Evolutionary conservation across 2,113 vertebrate species (phyloP), one percentile per base, ranked within the genome.

Genomic region (Eonycteris spelaea): DNA sequence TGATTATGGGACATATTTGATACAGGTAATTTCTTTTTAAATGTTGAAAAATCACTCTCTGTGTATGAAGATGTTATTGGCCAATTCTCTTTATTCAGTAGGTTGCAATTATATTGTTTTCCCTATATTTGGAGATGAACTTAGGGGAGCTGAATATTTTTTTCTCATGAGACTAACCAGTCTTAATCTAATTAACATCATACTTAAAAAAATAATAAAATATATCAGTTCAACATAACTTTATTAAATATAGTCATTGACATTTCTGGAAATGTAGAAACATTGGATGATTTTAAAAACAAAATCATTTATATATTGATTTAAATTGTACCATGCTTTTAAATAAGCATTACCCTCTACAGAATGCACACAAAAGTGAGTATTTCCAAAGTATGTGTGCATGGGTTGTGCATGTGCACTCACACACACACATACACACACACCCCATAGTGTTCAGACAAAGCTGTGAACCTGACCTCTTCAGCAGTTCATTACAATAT

Each of bases 401-500:
- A 11, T 14, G 11, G 8, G 8, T 24, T 35, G 10, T 40, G 8
- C 0, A 1, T 43, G n/a, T 28, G 14, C 1, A 51, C 38, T n/a
- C 73, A 68, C 24, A 2, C 4, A 35, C 30, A 57, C 51, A 71
- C 21, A 35, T 1, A 70, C 28, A 28, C 48, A 53, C 55, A 24
- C 35, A 19, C 16, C 5, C 33, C 21, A 6, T 30, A 18, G 1
- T 82, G 40, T 92, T 93, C 67, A 95, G 35, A 82, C 93, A 88
- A 86, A 96, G 79, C 35, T 80, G 63, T 97, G 95, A 22, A 59
- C 82, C 51, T 93, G 70, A 96, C 30, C 28, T 95, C 79, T 91
- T 97, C 84, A 78, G 55, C 94, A 86, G 88, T 94, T 90, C 48
- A 40, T 86, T 93, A 51, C 77, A 40, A 5, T 43, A 84, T 79